phyloP scores from a whole-genome alignment of 2,113 vertebrate species.

The Coryphaenoides rupestris region DNA sequence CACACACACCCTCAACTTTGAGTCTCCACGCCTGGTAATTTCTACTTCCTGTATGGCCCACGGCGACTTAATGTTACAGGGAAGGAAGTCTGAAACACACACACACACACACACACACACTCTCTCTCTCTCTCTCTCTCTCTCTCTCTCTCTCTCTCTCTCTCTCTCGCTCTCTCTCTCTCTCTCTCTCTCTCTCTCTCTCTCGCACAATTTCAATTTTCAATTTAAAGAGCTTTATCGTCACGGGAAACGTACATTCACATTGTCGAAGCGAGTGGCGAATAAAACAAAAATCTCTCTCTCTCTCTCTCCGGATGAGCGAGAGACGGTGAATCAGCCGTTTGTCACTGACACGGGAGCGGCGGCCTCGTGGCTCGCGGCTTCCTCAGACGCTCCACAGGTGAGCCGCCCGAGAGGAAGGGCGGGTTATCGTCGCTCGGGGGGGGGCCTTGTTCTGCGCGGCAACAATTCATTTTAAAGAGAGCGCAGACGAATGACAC shows the following conservation, averaged over 20 bases:
- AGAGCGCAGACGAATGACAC: constrained; percentile 39
- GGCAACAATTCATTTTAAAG: constrained; percentile 60
- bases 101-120: constrained; percentile 44
- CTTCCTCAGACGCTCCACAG: constrained; percentile 61
- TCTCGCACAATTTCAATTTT: too few species aligned
- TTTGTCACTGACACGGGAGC: constrained; percentile 58
- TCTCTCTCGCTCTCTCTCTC: neutral
- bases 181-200: neutral
- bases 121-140: constrained; percentile 25
- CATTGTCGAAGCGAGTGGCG: too few species aligned
- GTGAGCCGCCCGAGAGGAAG: constrained; percentile 64
- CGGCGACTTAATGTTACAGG: constrained; percentile 58
- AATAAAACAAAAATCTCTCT: too few species aligned
- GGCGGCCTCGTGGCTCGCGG: constrained; percentile 49
- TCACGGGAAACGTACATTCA: too few species aligned
- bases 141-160: constrained; percentile 12
- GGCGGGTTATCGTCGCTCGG: constrained; percentile 45
- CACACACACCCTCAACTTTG: constrained; percentile 20
- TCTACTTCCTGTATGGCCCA: constrained; percentile 54
- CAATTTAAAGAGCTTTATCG: too few species aligned
- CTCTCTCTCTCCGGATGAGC: constrained; percentile 42
- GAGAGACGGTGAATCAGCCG: constrained; percentile 58
- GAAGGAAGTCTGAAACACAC: constrained; percentile 53
- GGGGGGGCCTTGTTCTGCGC: constrained; percentile 50
- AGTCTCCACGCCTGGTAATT: constrained; percentile 42